phyloP scores from a whole-genome alignment of 2,888 invertebrate species.

The Aspidapion aeneum region DNA sequence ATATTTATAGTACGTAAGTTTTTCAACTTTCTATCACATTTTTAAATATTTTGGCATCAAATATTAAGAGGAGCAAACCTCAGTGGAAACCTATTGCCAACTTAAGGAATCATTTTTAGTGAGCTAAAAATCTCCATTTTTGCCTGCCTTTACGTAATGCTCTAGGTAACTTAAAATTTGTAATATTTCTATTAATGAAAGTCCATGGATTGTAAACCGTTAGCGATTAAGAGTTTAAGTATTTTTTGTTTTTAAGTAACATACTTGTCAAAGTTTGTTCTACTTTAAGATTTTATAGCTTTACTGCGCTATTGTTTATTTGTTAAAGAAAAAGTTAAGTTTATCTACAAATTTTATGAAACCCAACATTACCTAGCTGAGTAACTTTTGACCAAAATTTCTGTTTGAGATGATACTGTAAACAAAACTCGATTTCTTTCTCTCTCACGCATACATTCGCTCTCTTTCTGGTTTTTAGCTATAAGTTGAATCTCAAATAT shows the following conservation, averaged over 20 bases:
- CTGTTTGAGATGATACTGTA: background rate
- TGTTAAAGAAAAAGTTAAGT: too few relatives aligned
- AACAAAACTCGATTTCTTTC: background rate
- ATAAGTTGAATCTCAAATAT: slow-evolving; percentile 43
- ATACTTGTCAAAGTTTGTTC: too few relatives aligned
- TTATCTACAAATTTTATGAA: too few relatives aligned
- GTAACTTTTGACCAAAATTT: background rate
- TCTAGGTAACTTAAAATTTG: too few relatives aligned
- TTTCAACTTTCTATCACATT: background rate
- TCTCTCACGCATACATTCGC: background rate
- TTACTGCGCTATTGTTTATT: too few relatives aligned
- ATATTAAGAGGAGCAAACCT: background rate
- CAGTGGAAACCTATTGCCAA: background rate
- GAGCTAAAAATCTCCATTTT: background rate
- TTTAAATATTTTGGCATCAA: background rate
- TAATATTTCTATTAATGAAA: too few relatives aligned
- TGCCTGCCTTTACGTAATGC: too few relatives aligned
- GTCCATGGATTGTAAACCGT: too few relatives aligned
- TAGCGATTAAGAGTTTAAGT: too few relatives aligned
- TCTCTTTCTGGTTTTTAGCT: slow-evolving; percentile 35
- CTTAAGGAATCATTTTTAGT: background rate
- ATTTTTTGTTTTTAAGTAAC: too few relatives aligned
- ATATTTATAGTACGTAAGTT: background rate
- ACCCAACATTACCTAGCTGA: background rate
- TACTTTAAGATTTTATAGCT: too few relatives aligned